Evolutionary conservation across 2,113 vertebrate genomes (phyloP), one percentile per base, ranked within the genome.

Genomic region (Lasiurus cinereus): DNA sequence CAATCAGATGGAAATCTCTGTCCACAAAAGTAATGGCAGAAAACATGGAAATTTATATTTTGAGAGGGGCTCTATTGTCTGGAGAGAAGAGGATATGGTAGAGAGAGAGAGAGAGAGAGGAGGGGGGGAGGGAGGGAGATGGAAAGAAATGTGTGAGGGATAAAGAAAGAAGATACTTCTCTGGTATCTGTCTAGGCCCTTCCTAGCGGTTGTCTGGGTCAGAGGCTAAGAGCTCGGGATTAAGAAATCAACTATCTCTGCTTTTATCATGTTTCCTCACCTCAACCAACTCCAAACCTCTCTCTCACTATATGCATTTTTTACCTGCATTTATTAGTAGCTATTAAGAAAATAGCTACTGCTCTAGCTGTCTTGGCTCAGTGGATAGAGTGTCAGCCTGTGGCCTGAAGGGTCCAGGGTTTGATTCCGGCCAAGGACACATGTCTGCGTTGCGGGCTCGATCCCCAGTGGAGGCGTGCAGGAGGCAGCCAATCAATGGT

Each of bases 111-210:
- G 54, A 52, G 50, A 46, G 50, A 5, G 12, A 7, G 18, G 21
- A 8, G 54, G 21, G 54, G 8, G 54, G 22, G 54, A 9, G 8
- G 8, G 21, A 22, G 21, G 7, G 54, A 83, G 6, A 2, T 27
- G n/a, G 21, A 13, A 64, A 70, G 13, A 80, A 39, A 69, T 36
- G 6, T 8, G 19, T 31, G 14, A 67, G 10, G 21, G 9, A 78
- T 24, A 70, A 16, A 29, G 3, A 50, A 0, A 2, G 1, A 52
- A 52, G 8, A 6, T 2, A 13, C 10, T 36, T 52, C 31, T 8
- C 21, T 31, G 4, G 39, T 1, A 84, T 19, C 13, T 85, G 56
- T 85, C 22, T 80, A 7, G 5, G 29, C 11, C 39, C 36, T 62
- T 69, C 15, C 5, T n/a, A 3, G 0, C 7, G 48, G 5, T 21